A percentile compares a stretch with the other conserved stretches of the same genome.
phyloP scores from a whole-genome alignment of 2,888 invertebrate genomes.

The Orgyia antiqua region DNA sequence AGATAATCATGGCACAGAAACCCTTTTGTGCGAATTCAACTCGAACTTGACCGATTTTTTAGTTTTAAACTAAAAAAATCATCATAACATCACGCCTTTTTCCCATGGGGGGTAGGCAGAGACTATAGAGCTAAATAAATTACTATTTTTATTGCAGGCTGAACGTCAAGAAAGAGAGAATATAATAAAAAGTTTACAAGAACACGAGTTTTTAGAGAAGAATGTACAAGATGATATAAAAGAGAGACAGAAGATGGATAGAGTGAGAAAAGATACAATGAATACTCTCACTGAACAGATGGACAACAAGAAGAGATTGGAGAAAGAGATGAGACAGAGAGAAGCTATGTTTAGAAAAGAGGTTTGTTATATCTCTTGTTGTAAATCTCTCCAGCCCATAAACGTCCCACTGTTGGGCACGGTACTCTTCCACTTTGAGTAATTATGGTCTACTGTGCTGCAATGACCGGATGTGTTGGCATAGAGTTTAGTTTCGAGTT shows the following conservation, averaged over 20 bases:
- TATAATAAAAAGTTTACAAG: conserved; percentile 60
- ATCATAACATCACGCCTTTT: no score
- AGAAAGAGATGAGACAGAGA: conserved; percentile 36
- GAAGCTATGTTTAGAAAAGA: conserved; percentile 55
- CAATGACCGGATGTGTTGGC: no score
- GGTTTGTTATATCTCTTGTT: conserved; percentile 1
- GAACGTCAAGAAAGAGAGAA: conserved; percentile 52
- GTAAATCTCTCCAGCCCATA: no score
- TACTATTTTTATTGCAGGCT: conserved; percentile 35
- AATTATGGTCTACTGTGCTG: no score
- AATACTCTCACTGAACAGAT: conserved; percentile 48
- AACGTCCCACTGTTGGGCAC: no score
- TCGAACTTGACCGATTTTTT: no score
- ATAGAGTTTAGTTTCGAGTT: no score
- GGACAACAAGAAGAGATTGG: conserved; percentile 25
- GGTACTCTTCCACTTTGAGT: no score
- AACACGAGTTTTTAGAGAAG: conserved; percentile 70
- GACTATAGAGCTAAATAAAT: not conserved
- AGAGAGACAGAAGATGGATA: conserved; percentile 44
- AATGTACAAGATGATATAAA: conserved; percentile 53
- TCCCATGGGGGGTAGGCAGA: no score
- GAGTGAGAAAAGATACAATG: conserved; percentile 45
- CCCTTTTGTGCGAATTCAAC: no score
- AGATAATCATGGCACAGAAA: no score
- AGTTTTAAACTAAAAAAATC: no score